A percentile compares a stretch with the other conserved stretches of the same genome.
Conservation (phyloP, 2,797 vertebrate species). For the Poecilia picta region DNA sequence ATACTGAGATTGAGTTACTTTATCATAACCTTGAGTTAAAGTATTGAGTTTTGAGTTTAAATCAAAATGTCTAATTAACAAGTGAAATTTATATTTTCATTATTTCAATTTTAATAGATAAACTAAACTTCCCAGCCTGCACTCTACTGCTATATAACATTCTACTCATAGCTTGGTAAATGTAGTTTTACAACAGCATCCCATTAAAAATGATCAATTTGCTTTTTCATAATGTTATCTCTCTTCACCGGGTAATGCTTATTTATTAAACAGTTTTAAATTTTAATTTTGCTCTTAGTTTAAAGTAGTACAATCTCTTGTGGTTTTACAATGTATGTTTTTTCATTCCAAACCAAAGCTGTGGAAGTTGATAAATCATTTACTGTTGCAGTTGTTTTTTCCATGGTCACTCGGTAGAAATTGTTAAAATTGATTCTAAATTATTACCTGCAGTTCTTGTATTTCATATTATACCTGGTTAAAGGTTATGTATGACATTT, state of each 20-base stretch:
- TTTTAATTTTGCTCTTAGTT: not conserved
- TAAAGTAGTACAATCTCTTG: not conserved
- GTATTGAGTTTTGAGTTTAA: not conserved
- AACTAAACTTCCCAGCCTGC: not conserved
- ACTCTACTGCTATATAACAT: not conserved
- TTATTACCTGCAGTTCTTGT: slow-evolving; percentile 4
- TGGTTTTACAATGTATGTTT: not conserved
- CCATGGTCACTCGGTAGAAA: not conserved
- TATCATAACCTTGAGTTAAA: not conserved
- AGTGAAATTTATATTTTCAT: not conserved
- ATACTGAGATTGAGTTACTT: too few species aligned
- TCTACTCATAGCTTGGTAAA: not conserved
- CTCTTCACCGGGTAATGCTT: not conserved
- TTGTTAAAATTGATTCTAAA: not conserved
- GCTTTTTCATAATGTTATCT: not conserved
- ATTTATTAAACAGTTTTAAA: not conserved
- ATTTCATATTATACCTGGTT: not conserved
- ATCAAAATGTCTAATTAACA: too few species aligned
- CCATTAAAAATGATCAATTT: not conserved
- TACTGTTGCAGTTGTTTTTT: not conserved
- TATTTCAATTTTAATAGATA: not conserved
- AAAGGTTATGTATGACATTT: slow-evolving; percentile 22
- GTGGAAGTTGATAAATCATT: not conserved
- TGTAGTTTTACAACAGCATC: not conserved
- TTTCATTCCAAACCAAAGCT: not conserved